Base-by-base conservation (phyloP, 1,140 invertebrate species). In the Colletes latitarsis region DNA sequence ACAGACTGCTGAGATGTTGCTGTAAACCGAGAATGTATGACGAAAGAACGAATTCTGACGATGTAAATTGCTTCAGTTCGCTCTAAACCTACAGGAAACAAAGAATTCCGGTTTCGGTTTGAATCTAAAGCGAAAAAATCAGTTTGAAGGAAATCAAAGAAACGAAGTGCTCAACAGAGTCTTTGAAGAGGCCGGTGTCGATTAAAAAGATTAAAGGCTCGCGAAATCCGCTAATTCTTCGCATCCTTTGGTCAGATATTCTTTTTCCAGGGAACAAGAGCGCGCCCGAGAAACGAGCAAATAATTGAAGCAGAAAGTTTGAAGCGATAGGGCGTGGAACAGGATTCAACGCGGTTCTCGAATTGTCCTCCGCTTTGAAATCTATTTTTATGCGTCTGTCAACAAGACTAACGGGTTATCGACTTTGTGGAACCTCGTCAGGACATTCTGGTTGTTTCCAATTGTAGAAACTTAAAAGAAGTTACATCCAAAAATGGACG, bases 351-450 rank as follows among this genome's bases (percentile, higher is more conserved):
- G 10, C 9, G 30, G 1, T 5, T 21, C 41, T 6, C 15, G n/a
- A 39, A 71, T 57, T 43, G 12, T 58, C 14, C 55, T 21, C 19
- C 19, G n/a, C 14, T 60, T 71, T 70, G 12, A 9, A 17, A 21
- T 17, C 19, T 72, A 72, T 58, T 72, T 58, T 30, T 62, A 62
- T 21, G 58, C 21, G 19, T 14, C 58, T 62, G 58, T 30, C 21
- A 62, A 62, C 58, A 21, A 62, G 30, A 62, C 30, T 62, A 62
- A 60, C 57, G 10, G 6, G 57, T 60, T 62, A 10, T 12, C 58
- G 9, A 12, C 21, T 10, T 8, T 62, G 43, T 43, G 43, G 43
- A 43, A 43, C 43, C 58, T 39, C 21, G 19, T 60, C 21, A 60
- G 21, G 3, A 14, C 21, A 4, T 21, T 30, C 14, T 12, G 21